These are phyloP conservation scores for Dicycla oo DNA, from an alignment of 2,888 invertebrate genomes.

Conservation along the genomic window DNA sequence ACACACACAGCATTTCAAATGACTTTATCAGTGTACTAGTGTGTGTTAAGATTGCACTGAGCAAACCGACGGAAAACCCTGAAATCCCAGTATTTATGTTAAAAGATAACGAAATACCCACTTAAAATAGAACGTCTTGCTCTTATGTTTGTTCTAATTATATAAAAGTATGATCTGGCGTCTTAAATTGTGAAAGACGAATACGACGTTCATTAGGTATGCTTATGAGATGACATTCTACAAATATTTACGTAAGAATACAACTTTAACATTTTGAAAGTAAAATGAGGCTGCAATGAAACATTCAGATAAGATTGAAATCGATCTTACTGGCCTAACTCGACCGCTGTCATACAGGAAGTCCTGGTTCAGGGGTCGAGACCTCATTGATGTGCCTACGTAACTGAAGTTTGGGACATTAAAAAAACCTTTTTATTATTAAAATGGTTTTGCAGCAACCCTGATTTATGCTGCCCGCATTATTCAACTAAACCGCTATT, in stretches of 20 bases:
- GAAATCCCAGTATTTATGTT: slow-evolving; percentile 51
- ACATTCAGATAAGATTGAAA: neutral
- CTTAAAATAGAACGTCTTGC: slow-evolving; percentile 56
- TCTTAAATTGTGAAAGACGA: slow-evolving; percentile 5
- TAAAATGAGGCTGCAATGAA: neutral
- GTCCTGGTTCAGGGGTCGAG: too few species aligned
- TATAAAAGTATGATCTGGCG: slow-evolving; percentile 17
- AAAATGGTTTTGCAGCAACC: neutral
- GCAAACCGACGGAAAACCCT: slow-evolving; percentile 55
- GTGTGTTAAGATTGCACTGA: slow-evolving; percentile 52
- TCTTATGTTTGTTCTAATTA: slow-evolving; percentile 25
- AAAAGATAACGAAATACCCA: slow-evolving; percentile 53
- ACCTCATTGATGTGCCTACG: too few species aligned
- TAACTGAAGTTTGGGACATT: too few species aligned
- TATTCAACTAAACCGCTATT: slow-evolving; percentile 18
- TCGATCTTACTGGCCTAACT: neutral
- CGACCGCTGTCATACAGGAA: too few species aligned
- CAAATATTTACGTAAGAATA: neutral
- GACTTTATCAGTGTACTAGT: slow-evolving; percentile 39
- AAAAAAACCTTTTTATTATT: too few species aligned
- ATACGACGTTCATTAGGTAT: too few species aligned
- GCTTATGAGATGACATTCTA: neutral
- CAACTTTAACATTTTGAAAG: neutral
- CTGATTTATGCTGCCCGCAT: slow-evolving; percentile 19
- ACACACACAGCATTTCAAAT: slow-evolving; percentile 10